Percentiles rank a stretch among this genome's conserved stretches.
phyloP scores from a whole-genome alignment of 2,797 vertebrate species.

The Danio kyathit region DNA sequence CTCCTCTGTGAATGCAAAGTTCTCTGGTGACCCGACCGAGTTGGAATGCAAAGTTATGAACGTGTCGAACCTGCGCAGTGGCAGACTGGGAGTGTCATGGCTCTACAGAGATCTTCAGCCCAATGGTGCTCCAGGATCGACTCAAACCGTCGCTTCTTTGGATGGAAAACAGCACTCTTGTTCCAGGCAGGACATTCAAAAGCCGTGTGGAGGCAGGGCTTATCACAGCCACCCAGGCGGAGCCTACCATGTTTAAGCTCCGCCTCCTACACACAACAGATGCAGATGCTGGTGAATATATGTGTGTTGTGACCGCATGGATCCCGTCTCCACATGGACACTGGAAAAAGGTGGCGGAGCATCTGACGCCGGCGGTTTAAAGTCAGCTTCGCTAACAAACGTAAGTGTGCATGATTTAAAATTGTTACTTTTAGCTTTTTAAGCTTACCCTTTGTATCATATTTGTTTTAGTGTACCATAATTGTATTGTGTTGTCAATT shows the following conservation, averaged over 20 bases:
- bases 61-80: conserved; percentile 58
- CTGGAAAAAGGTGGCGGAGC: conserved; percentile 80
- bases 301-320: conserved; percentile 81
- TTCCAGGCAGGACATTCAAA: conserved; percentile 73
- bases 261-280: conserved; percentile 85
- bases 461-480: neutral
- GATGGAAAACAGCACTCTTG: conserved; percentile 84
- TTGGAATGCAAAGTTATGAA: conserved; percentile 84
- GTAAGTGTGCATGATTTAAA: conserved; percentile 66
- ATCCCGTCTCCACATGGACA: conserved; percentile 72
- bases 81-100: conserved; percentile 86
- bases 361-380: conserved; percentile 74
- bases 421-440: neutral
- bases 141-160: conserved; percentile 79
- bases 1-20: conserved; percentile 74
- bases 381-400: conserved; percentile 80
- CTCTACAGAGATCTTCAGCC: conserved; percentile 76
- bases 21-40: conserved; percentile 84
- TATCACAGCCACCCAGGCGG: conserved; percentile 81
- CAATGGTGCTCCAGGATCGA: conserved; percentile 50
- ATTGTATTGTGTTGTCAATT: neutral
- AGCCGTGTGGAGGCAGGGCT: conserved; percentile 80
- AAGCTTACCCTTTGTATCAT: neutral
- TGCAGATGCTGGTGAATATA: conserved; percentile 80
- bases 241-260: conserved; percentile 84